Percentiles rank a stretch among this genome's conserved stretches.
Conservation (phyloP, 53 echinoderm and acorn worm genomes). For the Stichopus horrens region DNA sequence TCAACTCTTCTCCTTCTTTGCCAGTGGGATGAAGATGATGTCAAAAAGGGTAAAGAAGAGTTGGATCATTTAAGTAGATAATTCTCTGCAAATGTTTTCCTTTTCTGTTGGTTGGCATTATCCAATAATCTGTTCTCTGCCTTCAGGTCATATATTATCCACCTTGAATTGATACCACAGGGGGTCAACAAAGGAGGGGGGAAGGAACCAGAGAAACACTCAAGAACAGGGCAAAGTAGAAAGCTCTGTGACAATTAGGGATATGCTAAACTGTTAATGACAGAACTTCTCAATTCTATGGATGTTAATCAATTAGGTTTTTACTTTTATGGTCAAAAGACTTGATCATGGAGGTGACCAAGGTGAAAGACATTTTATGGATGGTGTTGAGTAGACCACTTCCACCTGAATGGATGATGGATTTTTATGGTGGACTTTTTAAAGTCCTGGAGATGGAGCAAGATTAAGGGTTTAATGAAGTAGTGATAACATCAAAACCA, state of each 20-base stretch:
- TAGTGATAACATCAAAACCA: too few relatives aligned
- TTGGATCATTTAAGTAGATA: background rate
- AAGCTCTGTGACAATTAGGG: background rate
- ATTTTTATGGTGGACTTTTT: too few relatives aligned
- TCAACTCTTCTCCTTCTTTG: background rate
- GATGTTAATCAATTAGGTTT: background rate
- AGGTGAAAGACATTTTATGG: slow-evolving; percentile 7
- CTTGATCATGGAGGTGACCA: background rate
- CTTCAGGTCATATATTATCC: slow-evolving; percentile 25
- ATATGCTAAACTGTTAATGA: slow-evolving; percentile 2
- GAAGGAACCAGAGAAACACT: too few relatives aligned
- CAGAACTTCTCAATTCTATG: background rate
- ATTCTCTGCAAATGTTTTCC: slow-evolving; percentile 21
- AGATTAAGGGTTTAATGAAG: too few relatives aligned
- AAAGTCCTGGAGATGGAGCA: too few relatives aligned
- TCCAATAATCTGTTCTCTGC: slow-evolving; percentile 16
- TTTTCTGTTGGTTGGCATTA: background rate
- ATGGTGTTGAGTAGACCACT: slow-evolving; percentile 15
- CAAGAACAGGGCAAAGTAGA: too few relatives aligned
- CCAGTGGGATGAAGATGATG: background rate
- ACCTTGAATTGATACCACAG: background rate
- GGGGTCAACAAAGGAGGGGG: background rate
- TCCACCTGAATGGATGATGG: too few relatives aligned
- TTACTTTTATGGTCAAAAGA: background rate
- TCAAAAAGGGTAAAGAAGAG: background rate